These are phyloP conservation scores for Chionis minor DNA, from an alignment of 2,113 vertebrate genomes.

Conservation along the genomic window DNA sequence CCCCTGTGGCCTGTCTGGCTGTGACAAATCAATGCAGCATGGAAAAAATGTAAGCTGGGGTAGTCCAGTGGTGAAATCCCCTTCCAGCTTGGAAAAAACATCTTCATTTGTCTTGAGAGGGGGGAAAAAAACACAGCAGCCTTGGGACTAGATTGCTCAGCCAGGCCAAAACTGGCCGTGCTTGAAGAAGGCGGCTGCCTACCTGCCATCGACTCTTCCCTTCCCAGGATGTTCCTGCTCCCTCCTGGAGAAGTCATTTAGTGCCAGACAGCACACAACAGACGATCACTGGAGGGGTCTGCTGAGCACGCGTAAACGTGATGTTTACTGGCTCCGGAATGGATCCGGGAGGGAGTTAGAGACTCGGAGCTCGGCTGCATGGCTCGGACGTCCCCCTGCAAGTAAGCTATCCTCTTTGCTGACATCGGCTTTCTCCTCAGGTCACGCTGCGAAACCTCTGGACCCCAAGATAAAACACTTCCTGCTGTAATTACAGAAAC, in stretches of 20 bases:
- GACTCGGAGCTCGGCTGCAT: accelerated
- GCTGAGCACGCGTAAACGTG: not conserved
- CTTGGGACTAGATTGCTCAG: not conserved
- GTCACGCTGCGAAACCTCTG: not conserved
- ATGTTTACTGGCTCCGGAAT: not conserved
- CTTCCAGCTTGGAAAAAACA: not conserved
- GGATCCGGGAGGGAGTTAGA: not conserved
- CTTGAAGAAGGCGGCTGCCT: accelerated
- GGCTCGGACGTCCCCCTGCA: not conserved
- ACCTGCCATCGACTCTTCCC: not conserved
- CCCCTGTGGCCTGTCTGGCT: accelerated
- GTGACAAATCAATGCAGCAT: not conserved
- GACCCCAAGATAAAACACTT: slow-evolving; percentile 17
- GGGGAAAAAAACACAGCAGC: not conserved
- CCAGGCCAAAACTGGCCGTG: not conserved
- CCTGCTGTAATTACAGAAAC: slow-evolving; percentile 53
- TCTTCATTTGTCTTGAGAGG: not conserved
- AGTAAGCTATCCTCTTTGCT: not conserved
- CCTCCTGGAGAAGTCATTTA: not conserved
- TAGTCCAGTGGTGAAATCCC: not conserved
- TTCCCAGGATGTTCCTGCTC: not conserved
- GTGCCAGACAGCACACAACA: not conserved
- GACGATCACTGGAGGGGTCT: accelerated
- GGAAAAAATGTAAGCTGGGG: not conserved
- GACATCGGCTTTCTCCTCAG: not conserved